phyloP scores from a whole-genome alignment of 2,888 invertebrate genomes.

The Rhamphomyia laevipes region DNA sequence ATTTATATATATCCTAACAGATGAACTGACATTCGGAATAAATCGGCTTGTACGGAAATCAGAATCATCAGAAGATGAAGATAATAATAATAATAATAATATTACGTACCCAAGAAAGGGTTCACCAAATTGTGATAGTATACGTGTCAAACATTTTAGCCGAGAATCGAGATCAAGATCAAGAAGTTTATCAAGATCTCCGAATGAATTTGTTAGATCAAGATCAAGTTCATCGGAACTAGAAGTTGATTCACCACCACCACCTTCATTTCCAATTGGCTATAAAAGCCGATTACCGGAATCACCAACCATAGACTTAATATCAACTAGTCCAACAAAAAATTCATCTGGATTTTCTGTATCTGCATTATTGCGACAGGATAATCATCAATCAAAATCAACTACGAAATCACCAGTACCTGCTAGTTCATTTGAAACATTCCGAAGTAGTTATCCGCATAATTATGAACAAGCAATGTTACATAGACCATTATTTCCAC shows the following conservation, averaged over 20 bases:
- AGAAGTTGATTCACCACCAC: constrained; percentile 64
- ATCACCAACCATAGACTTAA: constrained; percentile 24
- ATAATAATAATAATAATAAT: constrained; percentile 40
- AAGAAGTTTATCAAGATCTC: constrained; percentile 27
- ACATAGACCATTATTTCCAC: constrained; percentile 34
- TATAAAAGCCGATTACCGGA: constrained; percentile 33
- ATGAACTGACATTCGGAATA: constrained; percentile 74
- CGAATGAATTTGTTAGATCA: constrained; percentile 21
- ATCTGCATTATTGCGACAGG: constrained; percentile 67
- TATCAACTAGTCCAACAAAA: constrained; percentile 41
- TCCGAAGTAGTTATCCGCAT: constrained; percentile 38
- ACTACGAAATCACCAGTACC: constrained; percentile 38
- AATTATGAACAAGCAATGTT: constrained; percentile 36
- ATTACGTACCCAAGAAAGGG: constrained; percentile 32
- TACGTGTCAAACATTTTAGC: constrained; percentile 22
- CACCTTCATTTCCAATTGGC: constrained; percentile 31
- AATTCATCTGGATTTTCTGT: constrained; percentile 77
- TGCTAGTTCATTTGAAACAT: constrained; percentile 39
- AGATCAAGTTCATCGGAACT: constrained; percentile 53
- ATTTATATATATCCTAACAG: constrained; percentile 38
- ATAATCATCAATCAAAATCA: constrained; percentile 46
- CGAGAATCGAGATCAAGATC: constrained; percentile 32
- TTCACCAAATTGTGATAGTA: constrained; percentile 24
- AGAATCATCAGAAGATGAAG: constrained; percentile 49
- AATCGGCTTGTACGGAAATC: constrained; percentile 58